Percentiles rank a stretch among this genome's conserved stretches.
Conservation (phyloP, 2,888 invertebrate species). For the Aphrophora alni region DNA sequence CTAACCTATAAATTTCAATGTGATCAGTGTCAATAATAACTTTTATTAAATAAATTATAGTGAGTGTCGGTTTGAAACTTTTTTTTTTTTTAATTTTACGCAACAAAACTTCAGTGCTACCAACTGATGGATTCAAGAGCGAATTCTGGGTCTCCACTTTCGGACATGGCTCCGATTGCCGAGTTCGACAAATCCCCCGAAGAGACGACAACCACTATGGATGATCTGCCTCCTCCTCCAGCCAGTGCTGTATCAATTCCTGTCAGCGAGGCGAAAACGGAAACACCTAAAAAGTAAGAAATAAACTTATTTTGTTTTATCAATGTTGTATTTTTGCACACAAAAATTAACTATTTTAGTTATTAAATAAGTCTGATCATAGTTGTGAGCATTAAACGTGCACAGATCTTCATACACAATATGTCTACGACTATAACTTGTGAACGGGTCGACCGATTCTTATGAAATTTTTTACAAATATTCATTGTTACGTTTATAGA, state of each 20-base stretch:
- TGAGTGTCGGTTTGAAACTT: background rate
- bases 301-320: background rate
- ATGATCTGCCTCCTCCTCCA: constrained; percentile 70
- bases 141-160: constrained; percentile 68
- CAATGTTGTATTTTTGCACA: no score
- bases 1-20: background rate
- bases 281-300: constrained; percentile 33
- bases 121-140: constrained; percentile 61
- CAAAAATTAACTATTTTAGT: no score
- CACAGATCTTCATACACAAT: no score
- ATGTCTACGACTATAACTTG: no score
- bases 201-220: constrained; percentile 65
- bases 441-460: no score
- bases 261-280: constrained; percentile 28
- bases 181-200: constrained; percentile 71
- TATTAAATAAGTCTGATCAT: no score
- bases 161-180: constrained; percentile 68
- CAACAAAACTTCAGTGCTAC: background rate
- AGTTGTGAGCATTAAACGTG: no score
- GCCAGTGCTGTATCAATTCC: constrained; percentile 56
- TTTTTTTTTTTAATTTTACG: background rate
- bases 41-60: background rate
- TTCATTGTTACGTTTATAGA: no score
- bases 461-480: no score
- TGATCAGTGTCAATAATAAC: background rate